Evolutionary conservation across 2,113 vertebrate species (phyloP).

Genomic region (Oreochromis tanganicae): DNA sequence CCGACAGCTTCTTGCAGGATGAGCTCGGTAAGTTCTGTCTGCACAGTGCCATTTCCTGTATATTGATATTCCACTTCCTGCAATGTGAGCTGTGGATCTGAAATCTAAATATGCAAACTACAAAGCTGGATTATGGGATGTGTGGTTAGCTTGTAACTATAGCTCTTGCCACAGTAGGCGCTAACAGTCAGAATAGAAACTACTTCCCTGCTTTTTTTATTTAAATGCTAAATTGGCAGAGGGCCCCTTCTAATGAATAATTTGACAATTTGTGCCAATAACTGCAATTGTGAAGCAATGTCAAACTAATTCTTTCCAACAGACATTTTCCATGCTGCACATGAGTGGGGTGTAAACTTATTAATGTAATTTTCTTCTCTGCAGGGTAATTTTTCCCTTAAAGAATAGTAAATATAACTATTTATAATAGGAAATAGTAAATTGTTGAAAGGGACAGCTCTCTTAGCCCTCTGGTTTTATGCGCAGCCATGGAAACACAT

Average conservation of each 20-base stretch:
- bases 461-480: neutral
- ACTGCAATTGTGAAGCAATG: neutral
- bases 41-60: neutral
- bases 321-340: neutral
- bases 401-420: neutral
- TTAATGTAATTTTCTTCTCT: neutral
- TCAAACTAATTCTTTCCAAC: neutral
- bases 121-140: neutral
- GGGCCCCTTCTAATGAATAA: neutral
- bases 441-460: neutral
- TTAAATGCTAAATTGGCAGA: neutral
- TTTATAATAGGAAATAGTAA: too few species aligned
- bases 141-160: neutral
- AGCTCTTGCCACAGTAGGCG: neutral
- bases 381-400: neutral
- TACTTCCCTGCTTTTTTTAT: neutral
- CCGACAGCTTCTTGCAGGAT: conserved; percentile 78
- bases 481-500: neutral
- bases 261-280: neutral
- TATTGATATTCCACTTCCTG: neutral
- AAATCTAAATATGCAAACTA: neutral
- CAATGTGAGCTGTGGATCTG: neutral
- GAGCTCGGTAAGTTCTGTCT: conserved; percentile 65
- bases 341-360: neutral
- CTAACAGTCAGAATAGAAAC: neutral